phyloP scores from a whole-genome alignment of 2,888 invertebrate species.

The Trichopria drosophilae region DNA sequence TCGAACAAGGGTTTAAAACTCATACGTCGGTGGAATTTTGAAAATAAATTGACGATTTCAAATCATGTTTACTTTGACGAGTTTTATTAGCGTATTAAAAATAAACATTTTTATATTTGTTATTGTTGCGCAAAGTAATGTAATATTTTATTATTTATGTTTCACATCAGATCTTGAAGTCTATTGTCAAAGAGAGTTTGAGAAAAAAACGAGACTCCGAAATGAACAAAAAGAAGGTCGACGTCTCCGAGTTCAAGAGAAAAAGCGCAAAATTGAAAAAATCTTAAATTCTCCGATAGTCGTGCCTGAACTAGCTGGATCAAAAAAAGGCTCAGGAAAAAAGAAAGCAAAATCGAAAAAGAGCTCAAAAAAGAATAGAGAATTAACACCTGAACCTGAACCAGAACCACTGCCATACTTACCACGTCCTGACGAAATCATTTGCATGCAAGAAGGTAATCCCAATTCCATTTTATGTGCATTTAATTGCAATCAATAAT shows the following conservation, averaged over 20 bases:
- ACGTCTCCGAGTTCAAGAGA: constrained; percentile 58
- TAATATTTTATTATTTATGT: no score
- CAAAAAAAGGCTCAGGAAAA: no score
- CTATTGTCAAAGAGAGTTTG: constrained; percentile 60
- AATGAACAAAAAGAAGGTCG: constrained; percentile 60
- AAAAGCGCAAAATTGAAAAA: constrained; percentile 55
- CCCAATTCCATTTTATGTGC: constrained; percentile 7
- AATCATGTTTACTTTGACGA: no score
- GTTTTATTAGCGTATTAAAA: no score
- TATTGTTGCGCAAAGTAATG: no score
- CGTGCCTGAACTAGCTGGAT: neutral
- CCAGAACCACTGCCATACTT: constrained; percentile 55
- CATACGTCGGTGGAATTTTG: no score
- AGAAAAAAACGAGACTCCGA: constrained; percentile 55
- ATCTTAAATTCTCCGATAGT: constrained; percentile 56
- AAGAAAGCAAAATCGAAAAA: constrained; percentile 20
- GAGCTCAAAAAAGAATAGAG: constrained; percentile 7
- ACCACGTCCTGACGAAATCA: constrained; percentile 38
- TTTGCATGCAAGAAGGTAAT: constrained; percentile 37
- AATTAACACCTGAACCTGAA: constrained; percentile 58
- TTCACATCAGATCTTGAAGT: constrained; percentile 61
- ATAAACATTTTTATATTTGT: no score
- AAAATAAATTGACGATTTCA: no score
- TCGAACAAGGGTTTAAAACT: no score
- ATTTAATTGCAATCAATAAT: neutral